Conservation (phyloP, 37 sponge, comb jelly and placozoan species). For the Oscarella lobularis region DNA sequence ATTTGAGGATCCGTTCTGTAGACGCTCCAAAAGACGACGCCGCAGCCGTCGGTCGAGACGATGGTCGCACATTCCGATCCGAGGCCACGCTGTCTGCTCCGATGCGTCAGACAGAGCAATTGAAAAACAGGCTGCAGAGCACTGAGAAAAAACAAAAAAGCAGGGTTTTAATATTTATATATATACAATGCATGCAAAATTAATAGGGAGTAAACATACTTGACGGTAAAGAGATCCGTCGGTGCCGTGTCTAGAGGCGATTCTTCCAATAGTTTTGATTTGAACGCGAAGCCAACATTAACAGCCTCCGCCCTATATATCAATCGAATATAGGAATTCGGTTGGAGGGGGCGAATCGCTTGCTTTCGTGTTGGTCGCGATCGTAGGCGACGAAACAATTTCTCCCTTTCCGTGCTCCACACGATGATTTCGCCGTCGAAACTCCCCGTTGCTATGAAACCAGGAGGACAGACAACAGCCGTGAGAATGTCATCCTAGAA, state of each 20-base stretch:
- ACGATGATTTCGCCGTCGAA: constrained; percentile 86
- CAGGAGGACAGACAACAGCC: constrained; percentile 53
- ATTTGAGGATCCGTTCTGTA: constrained; percentile 35
- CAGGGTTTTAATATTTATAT: background rate
- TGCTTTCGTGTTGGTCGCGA: too few relatives aligned
- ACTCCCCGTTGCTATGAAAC: constrained; percentile 88
- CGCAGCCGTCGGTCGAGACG: constrained; percentile 73
- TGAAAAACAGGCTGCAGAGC: constrained; percentile 57
- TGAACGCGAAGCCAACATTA: background rate
- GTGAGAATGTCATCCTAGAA: constrained; percentile 83
- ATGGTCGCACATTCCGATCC: constrained; percentile 24
- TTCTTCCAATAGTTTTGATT: background rate
- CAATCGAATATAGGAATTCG: too few relatives aligned
- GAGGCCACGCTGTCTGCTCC: constrained; percentile 17
- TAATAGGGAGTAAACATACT: too few relatives aligned
- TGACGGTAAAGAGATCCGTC: constrained; percentile 1
- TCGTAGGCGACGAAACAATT: constrained; percentile 36
- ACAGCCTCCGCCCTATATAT: too few relatives aligned
- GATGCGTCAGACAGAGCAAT: constrained; percentile 54
- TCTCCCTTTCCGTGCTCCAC: constrained; percentile 85
- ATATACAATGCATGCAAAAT: too few relatives aligned
- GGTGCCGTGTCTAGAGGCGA: background rate
- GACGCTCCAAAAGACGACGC: constrained; percentile 76
- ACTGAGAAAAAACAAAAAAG: background rate
- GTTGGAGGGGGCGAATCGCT: too few relatives aligned